Conservation (phyloP, 2,797 vertebrate genomes). For the Vespertilio murinus region DNA sequence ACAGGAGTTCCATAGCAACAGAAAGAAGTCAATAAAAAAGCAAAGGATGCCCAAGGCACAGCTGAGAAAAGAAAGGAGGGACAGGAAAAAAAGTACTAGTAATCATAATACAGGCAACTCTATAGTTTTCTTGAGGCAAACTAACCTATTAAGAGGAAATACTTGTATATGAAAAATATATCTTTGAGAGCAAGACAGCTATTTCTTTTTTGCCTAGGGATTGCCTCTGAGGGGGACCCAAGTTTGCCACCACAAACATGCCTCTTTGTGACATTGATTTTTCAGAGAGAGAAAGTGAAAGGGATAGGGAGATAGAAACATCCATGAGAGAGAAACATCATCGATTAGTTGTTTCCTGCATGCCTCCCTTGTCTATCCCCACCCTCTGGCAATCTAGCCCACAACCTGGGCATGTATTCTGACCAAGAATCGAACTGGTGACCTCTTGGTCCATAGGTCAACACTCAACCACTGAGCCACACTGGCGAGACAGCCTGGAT, state of each 20-base stretch:
- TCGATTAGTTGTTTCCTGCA: too few relatives aligned
- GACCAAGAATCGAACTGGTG: too few relatives aligned
- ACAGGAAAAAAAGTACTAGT: neutral
- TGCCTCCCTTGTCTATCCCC: fast-evolving
- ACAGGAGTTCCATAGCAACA: neutral
- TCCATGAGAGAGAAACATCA: too few relatives aligned
- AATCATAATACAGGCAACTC: neutral
- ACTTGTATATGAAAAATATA: neutral
- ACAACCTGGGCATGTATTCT: too few relatives aligned
- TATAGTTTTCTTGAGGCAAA: neutral
- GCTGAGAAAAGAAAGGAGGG: neutral
- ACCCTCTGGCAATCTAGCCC: too few relatives aligned
- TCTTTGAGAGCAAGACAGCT: neutral
- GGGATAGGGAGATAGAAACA: too few relatives aligned
- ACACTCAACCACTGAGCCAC: too few relatives aligned
- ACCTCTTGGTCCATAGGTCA: too few relatives aligned
- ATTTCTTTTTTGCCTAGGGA: neutral
- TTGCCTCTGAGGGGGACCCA: neutral
- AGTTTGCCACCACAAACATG: neutral
- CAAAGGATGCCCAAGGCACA: neutral
- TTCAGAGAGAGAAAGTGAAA: neutral
- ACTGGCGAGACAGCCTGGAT: neutral
- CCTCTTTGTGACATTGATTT: neutral
- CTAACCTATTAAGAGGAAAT: neutral
- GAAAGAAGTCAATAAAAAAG: neutral